These are phyloP conservation scores for Puma concolor DNA, from an alignment of 2,113 vertebrate species.

Conservation along the genomic window DNA sequence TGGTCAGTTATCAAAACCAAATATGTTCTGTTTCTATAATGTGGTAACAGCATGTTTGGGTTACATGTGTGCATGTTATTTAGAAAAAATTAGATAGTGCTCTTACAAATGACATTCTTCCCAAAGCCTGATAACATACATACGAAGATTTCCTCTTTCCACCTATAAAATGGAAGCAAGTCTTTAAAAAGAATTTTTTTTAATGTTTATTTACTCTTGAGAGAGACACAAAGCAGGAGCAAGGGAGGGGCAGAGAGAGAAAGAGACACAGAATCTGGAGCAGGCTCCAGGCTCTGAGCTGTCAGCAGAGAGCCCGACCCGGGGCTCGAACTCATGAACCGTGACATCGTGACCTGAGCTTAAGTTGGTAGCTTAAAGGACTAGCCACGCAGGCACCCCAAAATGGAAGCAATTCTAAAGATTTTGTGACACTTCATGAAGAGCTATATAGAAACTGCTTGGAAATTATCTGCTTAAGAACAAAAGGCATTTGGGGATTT, in stretches of 20 bases:
- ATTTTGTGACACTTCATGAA: neutral
- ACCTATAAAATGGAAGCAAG: neutral
- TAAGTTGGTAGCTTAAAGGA: too few relatives aligned
- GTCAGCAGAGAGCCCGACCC: rapidly evolving
- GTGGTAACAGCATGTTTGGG: neutral
- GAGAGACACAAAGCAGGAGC: too few relatives aligned
- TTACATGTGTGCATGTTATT: neutral
- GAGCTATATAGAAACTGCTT: neutral
- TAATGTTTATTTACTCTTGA: too few relatives aligned
- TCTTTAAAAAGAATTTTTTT: neutral
- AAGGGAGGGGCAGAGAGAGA: too few relatives aligned
- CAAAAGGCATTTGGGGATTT: neutral
- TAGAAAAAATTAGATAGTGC: neutral
- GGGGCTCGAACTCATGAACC: too few relatives aligned
- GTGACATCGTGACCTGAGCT: too few relatives aligned
- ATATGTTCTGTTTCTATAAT: neutral
- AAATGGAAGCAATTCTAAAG: constrained; percentile 11
- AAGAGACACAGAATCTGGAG: too few relatives aligned
- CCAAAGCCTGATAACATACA: neutral
- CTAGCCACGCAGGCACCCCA: too few relatives aligned
- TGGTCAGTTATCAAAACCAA: constrained; percentile 18
- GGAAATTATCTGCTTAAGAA: neutral
- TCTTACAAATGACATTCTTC: neutral
- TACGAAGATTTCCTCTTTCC: neutral
- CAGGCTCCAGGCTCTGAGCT: too few relatives aligned